A percentile compares a stretch with the other conserved stretches of the same genome.
Evolutionary conservation across 64 coral and sea anemone species (phyloP).

Genomic region (Hydrozoanthus tunicans): DNA sequence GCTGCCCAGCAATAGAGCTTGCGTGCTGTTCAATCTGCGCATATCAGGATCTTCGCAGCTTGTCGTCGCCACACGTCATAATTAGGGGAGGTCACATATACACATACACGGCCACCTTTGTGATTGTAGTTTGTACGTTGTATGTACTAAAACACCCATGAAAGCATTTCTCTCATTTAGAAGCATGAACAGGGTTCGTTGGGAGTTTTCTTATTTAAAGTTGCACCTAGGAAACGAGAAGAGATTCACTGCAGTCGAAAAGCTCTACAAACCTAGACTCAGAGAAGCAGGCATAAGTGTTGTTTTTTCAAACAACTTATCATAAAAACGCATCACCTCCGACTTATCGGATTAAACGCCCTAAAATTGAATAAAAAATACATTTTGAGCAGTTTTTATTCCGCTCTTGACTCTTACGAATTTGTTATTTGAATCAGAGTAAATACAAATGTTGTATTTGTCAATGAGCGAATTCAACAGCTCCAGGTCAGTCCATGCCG

Average conservation of each 20-base stretch:
- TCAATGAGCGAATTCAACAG: too few relatives aligned
- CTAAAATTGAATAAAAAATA: conserved; percentile 30
- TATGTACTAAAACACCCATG: not conserved
- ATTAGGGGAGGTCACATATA: conserved; percentile 27
- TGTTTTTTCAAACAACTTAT: conserved; percentile 17
- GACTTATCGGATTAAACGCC: conserved; percentile 36
- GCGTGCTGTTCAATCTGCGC: conserved; percentile 49
- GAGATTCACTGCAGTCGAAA: not conserved
- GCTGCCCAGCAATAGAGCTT: conserved; percentile 35
- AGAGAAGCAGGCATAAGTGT: not conserved
- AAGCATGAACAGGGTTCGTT: not conserved
- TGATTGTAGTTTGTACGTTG: not conserved
- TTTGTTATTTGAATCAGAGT: not conserved
- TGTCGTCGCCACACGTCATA: conserved; percentile 52
- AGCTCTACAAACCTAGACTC: not conserved
- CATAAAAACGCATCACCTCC: not conserved
- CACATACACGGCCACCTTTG: not conserved
- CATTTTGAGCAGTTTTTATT: not conserved
- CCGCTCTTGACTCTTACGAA: not conserved
- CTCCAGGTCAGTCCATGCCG: too few relatives aligned
- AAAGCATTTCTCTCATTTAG: not conserved
- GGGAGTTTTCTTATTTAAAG: not conserved
- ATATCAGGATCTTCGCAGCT: not conserved
- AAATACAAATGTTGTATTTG: too few relatives aligned
- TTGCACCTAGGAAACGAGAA: not conserved